These are phyloP conservation scores for Cirrhinus molitorella DNA, from an alignment of 2,797 vertebrate species.

Conservation along the genomic window DNA sequence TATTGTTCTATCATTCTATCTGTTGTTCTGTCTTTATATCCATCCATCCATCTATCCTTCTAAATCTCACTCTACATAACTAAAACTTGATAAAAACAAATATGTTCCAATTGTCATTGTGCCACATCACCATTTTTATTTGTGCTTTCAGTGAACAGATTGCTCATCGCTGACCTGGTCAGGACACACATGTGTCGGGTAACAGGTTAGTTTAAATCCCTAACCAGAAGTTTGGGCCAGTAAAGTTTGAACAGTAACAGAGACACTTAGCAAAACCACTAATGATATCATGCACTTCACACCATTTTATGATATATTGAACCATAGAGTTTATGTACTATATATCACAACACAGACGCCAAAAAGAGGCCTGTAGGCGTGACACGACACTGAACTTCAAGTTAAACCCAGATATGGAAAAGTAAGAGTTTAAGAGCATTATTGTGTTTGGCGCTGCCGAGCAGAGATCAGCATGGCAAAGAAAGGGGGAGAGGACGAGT, in stretches of 20 bases:
- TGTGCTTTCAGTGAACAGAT: too few species aligned
- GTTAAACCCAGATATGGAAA: slow-evolving; percentile 4
- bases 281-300: neutral
- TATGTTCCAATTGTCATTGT: too few species aligned
- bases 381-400: slow-evolving; percentile 28
- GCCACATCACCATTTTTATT: too few species aligned
- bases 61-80: too few species aligned
- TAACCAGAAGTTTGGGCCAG: neutral
- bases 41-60: too few species aligned
- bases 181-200: too few species aligned
- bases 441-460: slow-evolving; percentile 29
- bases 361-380: slow-evolving; percentile 4
- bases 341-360: neutral
- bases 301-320: neutral
- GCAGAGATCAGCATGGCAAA: slow-evolving; percentile 35
- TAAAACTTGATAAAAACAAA: too few species aligned
- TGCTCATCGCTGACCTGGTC: too few species aligned
- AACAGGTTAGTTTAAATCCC: neutral
- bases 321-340: neutral
- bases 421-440: slow-evolving; percentile 36
- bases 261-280: neutral
- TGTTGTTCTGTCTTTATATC: too few species aligned
- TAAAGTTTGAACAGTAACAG: neutral
- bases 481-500: slow-evolving; percentile 64
- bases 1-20: too few species aligned